Evolutionary conservation across 2,797 vertebrate species (phyloP).

Genomic region (Eupleurogrammus muticus): DNA sequence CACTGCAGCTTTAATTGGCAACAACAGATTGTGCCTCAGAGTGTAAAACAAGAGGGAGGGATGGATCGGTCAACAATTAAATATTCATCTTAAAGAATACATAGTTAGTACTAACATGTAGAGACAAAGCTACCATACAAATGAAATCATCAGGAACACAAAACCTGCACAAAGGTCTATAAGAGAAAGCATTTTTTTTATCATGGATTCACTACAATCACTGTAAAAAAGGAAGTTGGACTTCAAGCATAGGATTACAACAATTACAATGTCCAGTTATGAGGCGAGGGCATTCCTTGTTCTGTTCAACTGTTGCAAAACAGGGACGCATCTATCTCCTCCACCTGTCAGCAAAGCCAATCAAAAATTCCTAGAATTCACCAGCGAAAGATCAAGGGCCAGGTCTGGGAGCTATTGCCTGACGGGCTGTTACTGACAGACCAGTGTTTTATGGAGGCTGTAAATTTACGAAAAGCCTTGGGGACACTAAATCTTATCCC

Average conservation of each 20-base stretch:
- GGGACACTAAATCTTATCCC: constrained; percentile 78
- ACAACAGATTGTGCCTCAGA: constrained; percentile 16
- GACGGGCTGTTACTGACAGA: constrained; percentile 78
- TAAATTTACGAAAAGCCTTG: constrained; percentile 78
- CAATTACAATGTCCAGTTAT: constrained; percentile 19
- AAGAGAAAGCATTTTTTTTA: not conserved
- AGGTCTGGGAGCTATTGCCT: constrained; percentile 68
- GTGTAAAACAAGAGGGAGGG: constrained; percentile 1
- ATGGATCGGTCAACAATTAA: not conserved
- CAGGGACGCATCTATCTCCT: constrained; percentile 51
- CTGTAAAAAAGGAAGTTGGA: not conserved
- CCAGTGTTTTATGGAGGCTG: constrained; percentile 77
- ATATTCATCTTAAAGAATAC: constrained; percentile 15
- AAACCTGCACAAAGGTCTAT: not conserved
- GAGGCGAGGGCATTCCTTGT: not conserved
- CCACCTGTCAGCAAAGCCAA: constrained; percentile 54
- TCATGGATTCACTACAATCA: constrained; percentile 7
- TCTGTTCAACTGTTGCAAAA: constrained; percentile 40
- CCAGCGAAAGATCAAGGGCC: constrained; percentile 72
- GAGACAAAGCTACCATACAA: not conserved
- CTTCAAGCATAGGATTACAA: constrained; percentile 1
- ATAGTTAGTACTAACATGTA: not conserved
- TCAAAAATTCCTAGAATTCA: constrained; percentile 63
- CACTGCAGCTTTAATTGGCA: not conserved
- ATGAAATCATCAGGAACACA: not conserved